A percentile compares a stretch with the other conserved stretches of the same genome.
Conservation (phyloP, 1,140 invertebrate genomes). For the Cotesia typhae region DNA sequence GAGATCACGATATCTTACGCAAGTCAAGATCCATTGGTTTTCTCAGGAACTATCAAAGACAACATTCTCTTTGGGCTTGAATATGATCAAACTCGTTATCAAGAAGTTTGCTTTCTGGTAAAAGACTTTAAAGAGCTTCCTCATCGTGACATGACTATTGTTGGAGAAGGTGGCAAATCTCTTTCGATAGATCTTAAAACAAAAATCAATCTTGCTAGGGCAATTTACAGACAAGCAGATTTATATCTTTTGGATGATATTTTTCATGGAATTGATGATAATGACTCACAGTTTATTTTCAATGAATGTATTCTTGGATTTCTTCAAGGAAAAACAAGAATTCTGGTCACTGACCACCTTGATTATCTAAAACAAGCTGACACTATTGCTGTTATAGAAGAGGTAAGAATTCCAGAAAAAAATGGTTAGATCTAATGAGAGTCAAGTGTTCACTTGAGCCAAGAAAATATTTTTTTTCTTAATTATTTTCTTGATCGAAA, state of each 20-base stretch:
- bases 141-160: conserved; percentile 82
- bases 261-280: conserved; percentile 76
- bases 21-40: conserved; percentile 81
- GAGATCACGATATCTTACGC: conserved; percentile 76
- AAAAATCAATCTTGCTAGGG: conserved; percentile 83
- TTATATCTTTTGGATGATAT: conserved; percentile 85
- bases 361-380: conserved; percentile 80
- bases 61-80: conserved; percentile 84
- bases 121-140: conserved; percentile 84
- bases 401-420: conserved; percentile 62
- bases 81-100: conserved; percentile 75
- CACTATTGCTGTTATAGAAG: conserved; percentile 80
- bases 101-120: conserved; percentile 74
- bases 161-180: conserved; percentile 81
- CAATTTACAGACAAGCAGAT: conserved; percentile 76
- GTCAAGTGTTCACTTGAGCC: too few species aligned
- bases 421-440: too few species aligned
- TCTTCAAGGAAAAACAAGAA: conserved; percentile 72
- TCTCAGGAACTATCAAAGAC: conserved; percentile 74
- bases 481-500: too few species aligned
- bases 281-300: conserved; percentile 74
- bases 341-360: conserved; percentile 86
- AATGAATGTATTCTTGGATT: conserved; percentile 70
- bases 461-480: too few species aligned
- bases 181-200: conserved; percentile 89